Evolutionary conservation across 1,140 invertebrate genomes (phyloP), one percentile per base, ranked within the genome.

Genomic region (Apis laboriosa): DNA sequence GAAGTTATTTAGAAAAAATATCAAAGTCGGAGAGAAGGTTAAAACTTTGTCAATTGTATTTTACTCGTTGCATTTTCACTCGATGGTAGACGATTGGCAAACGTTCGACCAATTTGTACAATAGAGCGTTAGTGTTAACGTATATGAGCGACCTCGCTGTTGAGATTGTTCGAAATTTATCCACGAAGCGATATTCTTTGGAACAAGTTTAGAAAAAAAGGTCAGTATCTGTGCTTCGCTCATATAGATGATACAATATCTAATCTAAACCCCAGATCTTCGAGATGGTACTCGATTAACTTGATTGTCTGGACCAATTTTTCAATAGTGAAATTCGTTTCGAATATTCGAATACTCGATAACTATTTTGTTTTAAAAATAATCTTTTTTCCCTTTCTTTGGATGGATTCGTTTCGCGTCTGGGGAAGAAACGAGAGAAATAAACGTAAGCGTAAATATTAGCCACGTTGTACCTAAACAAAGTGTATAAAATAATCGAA

Each of bases 401-500:
- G 9, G 4, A 21, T 12, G 11, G 11, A 4, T n/a, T 2, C 5
- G 9, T 19, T 56, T 63, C 24, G 43, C 21, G 11, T 75, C 79
- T 60, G 79, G 72, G 79, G 72, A 60, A 74, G 56, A 55, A n/a
- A 28, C 34, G 5, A 17, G 13, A 3, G 17, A 28, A 58, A 15
- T 58, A 28, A 34, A 58, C 43, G 67, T 60, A 78, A 77, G 76
- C 56, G 21, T 83, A 77, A 84, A 73, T 84, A 64, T 86, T 84
- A 84, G 70, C 64, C 66, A 34, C 75, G 72, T 77, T 60, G 51
- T 79, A 43, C 34, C 34, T 43, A 34, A 81, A 81, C 51, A 34
- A 74, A 74, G 49, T 86, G 61, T 68, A 66, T 76, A 70, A 43
- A 49, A 49, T 77, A 86, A 86, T 84, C 83, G 81, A 72, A 77